phyloP scores from a whole-genome alignment of 2,888 invertebrate genomes.

The Marasmarcha lunaedactyla region DNA sequence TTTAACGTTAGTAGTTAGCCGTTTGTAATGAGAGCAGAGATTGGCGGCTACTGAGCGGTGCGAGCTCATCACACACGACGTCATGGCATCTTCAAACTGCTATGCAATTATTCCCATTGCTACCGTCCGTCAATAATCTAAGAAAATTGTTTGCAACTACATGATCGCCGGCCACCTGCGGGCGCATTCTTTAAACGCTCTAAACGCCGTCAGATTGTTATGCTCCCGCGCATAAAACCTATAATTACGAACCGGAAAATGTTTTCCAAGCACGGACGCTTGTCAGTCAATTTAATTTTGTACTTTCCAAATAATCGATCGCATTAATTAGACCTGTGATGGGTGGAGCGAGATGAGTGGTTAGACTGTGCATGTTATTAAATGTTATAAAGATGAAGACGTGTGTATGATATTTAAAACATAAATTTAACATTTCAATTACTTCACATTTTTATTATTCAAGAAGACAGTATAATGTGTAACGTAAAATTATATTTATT shows the following conservation, averaged over 20 bases:
- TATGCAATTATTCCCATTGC: conserved; percentile 30
- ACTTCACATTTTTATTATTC: no score
- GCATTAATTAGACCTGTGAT: not conserved
- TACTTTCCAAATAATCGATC: not conserved
- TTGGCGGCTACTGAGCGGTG: conserved; percentile 34
- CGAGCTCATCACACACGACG: conserved; percentile 29
- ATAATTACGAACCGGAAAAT: not conserved
- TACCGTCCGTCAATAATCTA: conserved; percentile 26
- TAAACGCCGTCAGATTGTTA: not conserved
- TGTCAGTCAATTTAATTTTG: not conserved
- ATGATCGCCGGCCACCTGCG: conserved; percentile 2
- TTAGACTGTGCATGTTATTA: no score
- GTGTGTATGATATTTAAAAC: no score
- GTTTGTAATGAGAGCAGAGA: conserved; percentile 28
- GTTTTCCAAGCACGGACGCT: not conserved
- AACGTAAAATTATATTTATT: no score
- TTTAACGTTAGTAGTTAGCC: conserved; percentile 17
- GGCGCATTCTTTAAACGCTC: conserved; percentile 1
- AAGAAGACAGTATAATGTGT: no score
- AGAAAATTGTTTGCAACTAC: conserved; percentile 23
- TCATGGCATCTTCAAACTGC: conserved; percentile 26
- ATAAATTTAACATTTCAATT: no score
- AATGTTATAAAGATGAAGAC: no score
- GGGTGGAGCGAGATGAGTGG: no score
- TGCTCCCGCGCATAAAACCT: not conserved